These are phyloP conservation scores for Halictus rubicundus DNA, from an alignment of 1,140 invertebrate genomes.

Conservation along the genomic window DNA sequence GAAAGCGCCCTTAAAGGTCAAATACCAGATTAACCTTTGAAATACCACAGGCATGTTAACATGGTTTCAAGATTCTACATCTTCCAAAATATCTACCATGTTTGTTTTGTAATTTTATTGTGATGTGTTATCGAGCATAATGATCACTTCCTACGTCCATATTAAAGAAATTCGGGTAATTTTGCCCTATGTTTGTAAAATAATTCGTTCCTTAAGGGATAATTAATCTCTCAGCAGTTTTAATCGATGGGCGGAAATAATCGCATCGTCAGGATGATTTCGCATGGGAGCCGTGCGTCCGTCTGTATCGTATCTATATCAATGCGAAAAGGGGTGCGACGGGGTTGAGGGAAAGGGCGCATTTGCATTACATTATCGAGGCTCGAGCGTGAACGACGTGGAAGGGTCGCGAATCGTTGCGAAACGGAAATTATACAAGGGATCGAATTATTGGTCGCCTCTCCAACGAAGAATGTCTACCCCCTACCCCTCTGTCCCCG, in stretches of 20 bases:
- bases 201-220: not conserved
- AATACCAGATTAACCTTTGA: no score
- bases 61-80: no score
- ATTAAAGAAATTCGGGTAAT: no score
- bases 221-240: conserved; percentile 16
- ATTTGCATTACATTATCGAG: conserved; percentile 49
- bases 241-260: conserved; percentile 27
- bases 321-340: not conserved
- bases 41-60: no score
- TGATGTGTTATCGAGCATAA: no score
- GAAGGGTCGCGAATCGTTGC: conserved; percentile 52
- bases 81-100: no score
- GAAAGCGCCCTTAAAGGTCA: no score
- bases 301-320: conserved; percentile 19
- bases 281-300: not conserved
- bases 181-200: no score
- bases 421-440: conserved; percentile 71
- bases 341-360: not conserved
- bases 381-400: conserved; percentile 33
- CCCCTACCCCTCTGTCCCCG: not conserved
- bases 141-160: no score
- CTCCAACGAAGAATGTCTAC: conserved; percentile 63
- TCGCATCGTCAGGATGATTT: conserved; percentile 21
- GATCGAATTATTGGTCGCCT: conserved; percentile 67
- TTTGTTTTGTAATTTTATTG: no score